Base-by-base conservation (phyloP, 2,113 vertebrate genomes). In the Macquaria ambigua region DNA sequence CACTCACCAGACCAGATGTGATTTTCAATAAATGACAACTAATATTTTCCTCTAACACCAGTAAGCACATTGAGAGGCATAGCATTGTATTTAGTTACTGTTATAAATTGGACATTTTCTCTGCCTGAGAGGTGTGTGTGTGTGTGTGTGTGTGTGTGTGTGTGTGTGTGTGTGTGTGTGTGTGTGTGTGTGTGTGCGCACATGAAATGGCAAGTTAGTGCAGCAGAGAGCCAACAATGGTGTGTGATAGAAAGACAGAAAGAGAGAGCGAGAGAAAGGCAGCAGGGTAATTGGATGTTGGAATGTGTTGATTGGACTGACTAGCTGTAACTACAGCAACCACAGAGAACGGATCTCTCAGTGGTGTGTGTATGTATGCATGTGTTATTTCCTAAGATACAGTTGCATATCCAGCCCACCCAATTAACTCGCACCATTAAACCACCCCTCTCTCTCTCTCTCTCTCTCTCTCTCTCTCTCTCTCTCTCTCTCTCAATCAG, bases 401-500 rank as follows among this genome's bases (percentile, higher is more conserved):
- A 64, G 77, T 63, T 81, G 37, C 11, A 86, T 67, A 55, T 83
- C 52, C 80, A 79, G 72, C 83, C 87, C 63, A 85, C 37, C 81
- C 83, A 91, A 89, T 92, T 93, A 90, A 82, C 75, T 55, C 59
- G 23, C 70, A 71, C 74, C 77, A 79, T 80, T 81, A 23, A 77
- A 71, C 52, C 58, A 64, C 55, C 20, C 63, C 34, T 72, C 61
- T 16, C 46, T 61, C 71, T 71, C 50, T 59, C 28, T 74, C 31
- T 75, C 46, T 31, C 64, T n/a, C 23, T 74, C 58, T 71, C 52
- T 73, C 74, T 16, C 46, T 61, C 71, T 71, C 50, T 74, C 41
- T 39, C 37, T 52, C 50, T 59, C 59, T 83, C 64, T 52, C 41
- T 77, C 53, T 80, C 21, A 85, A 87, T 95, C 94, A 99, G 98